A percentile compares a stretch with the other conserved stretches of the same genome.
Conservation (phyloP, 2,888 invertebrate genomes). For the Trachelus iudaicus region DNA sequence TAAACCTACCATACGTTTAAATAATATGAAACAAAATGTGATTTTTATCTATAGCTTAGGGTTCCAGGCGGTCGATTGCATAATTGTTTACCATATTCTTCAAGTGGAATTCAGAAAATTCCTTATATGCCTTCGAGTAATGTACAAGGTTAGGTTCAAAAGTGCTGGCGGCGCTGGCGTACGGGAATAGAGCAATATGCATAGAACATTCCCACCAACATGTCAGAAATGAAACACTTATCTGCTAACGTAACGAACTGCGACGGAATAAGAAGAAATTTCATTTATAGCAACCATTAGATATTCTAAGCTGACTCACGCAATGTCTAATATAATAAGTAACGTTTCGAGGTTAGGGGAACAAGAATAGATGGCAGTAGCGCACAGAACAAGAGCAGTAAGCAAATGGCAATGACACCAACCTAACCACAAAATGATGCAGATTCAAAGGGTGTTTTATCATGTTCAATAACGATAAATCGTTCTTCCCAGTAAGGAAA, state of each 20-base stretch:
- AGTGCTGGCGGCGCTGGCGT: background rate
- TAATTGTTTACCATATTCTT: background rate
- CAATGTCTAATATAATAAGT: background rate
- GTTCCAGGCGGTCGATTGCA: background rate
- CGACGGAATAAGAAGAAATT: background rate
- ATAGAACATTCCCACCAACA: background rate
- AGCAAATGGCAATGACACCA: background rate
- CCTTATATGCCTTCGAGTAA: background rate
- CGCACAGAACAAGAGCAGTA: background rate
- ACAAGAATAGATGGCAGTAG: background rate
- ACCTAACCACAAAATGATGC: background rate
- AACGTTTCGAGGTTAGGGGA: background rate
- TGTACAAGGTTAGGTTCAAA: background rate
- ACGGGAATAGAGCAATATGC: background rate
- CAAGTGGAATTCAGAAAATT: background rate
- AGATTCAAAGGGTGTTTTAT: background rate
- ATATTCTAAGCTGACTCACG: background rate
- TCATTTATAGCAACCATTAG: background rate
- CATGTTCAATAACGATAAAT: background rate
- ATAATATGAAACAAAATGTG: background rate
- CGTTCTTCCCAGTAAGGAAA: background rate
- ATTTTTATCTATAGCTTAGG: background rate
- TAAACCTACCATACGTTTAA: conserved; percentile 17
- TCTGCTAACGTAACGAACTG: background rate
- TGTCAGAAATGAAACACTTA: background rate